Base-by-base conservation (phyloP, 2,113 vertebrate genomes). In the Eulemur macaco region DNA sequence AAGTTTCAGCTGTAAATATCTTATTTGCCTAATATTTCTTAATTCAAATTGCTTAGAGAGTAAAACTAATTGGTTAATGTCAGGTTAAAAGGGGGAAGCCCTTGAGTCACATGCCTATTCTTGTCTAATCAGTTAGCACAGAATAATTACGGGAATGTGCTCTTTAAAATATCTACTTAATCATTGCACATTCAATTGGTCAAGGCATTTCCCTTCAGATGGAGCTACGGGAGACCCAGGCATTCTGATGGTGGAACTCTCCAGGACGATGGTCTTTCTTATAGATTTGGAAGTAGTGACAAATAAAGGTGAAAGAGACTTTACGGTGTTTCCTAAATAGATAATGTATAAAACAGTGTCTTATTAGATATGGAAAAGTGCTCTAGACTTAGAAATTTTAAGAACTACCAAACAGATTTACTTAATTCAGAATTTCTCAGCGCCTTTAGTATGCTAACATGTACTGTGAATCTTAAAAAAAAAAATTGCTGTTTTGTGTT, bases 401-500 rank as follows among this genome's bases (percentile, higher is more conserved):
- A 80, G 81, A 95, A 84, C 80, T 68, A 54, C 1, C 18, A 0
- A 85, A 93, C 17, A 78, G 1, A 76, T 86, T 86, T 74, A 73
- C 18, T 63, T 82, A 96, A 93, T 34, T 86, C 39, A 76, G 6
- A 82, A 93, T 86, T 76, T 52, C 25, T 93, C 27, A 74, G 77
- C 9, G 34, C n/a, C 9, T 37, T 95, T n/a, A 54, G 25, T 42
- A 60, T 60, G 3, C 71, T 54, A 39, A 39, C 4, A 77, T 77
- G 86, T 8, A 77, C 9, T 34, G 8, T 87, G 34, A 15, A 15
- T 54, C 50, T 82, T 42, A 68, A 45, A 69, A 74, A 64, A 58
- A 69, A 8, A 39, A 77, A 78, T 37, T 58, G 18, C 14, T 63
- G 34, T 77, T 87, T 83, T 69, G 4, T 56, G 25, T 64, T 81